These are phyloP conservation scores for Natrix natrix DNA, from an alignment of 2,797 vertebrate species.

Conservation along the genomic window DNA sequence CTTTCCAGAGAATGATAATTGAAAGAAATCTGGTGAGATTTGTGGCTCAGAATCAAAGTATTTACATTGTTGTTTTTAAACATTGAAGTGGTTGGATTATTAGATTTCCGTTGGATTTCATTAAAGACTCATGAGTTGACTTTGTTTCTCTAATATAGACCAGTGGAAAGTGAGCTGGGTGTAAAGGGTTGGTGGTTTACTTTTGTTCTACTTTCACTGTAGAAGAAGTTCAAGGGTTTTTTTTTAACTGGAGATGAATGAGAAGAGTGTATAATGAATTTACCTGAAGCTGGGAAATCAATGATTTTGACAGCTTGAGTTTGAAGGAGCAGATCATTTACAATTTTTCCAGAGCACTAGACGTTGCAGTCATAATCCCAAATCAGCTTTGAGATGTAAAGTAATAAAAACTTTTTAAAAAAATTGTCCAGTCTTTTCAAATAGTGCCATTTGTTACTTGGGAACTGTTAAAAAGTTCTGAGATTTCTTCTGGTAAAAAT, in stretches of 20 bases:
- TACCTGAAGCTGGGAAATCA: background rate
- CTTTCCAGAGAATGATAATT: background rate
- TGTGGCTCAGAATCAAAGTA: background rate
- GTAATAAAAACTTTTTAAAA: background rate
- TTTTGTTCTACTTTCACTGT: background rate
- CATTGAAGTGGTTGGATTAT: background rate
- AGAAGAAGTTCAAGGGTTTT: background rate
- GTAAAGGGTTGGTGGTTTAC: background rate
- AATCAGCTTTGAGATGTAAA: background rate
- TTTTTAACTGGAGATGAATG: background rate
- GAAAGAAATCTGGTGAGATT: background rate
- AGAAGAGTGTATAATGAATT: background rate
- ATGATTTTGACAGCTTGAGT: background rate
- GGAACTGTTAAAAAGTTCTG: background rate
- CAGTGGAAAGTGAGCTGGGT: background rate
- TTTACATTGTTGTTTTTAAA: background rate
- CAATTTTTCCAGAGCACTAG: background rate
- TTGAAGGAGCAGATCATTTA: background rate
- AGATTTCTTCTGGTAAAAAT: background rate
- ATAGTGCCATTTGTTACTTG: background rate
- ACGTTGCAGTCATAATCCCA: background rate
- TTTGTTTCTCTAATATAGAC: background rate
- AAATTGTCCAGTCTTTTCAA: background rate
- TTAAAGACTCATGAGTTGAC: background rate
- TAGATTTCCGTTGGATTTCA: background rate